Base-by-base conservation (phyloP, 2,113 vertebrate species). In the Salvelinus namaycush region DNA sequence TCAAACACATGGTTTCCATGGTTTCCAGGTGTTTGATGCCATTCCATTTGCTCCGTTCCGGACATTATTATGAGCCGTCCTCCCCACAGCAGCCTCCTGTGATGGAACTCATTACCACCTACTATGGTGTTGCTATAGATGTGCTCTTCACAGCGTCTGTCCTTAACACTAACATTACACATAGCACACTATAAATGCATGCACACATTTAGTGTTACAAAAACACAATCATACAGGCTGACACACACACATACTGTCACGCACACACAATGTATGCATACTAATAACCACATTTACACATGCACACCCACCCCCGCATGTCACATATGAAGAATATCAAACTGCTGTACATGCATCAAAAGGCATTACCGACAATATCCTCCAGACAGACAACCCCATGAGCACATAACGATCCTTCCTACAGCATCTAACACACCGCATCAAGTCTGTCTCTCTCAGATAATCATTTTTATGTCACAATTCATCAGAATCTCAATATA, bases 391-490 rank as follows among this genome's bases (percentile, higher is more conserved):
- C 85, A 86, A 39, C 16, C 76, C 79, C 69, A 0, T 39, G 67
- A 27, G 74, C 87, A 88, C 87, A 81, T 88, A 83, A 87, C 82
- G 75, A 83, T 78, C 29, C 78, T 49, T 81, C 71, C 76, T 75
- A 49, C 76, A 66, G 68, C 49, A 26, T 67, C 8, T 6, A 49
- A 73, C 77, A 66, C 7, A 44, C 76, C 51, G 20, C 62, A 13
- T 27, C 2, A 71, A 73, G 80, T 82, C 85, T 64, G 70, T 71
- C 77, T 44, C 11, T n/a, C 67, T 70, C 48, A 70, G 62, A 80
- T 87, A 83, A 77, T 67, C 68, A 59, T 83, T 76, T 82, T 84
- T 18, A 81, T 80, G 59, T 29, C 39, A 13, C 70, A 48, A 72
- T 81, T 82, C 67, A 80, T 88, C 72, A 74, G 68, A 78, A 78